Conservation (phyloP, 2,113 vertebrate genomes). For the Alosa alosa region DNA sequence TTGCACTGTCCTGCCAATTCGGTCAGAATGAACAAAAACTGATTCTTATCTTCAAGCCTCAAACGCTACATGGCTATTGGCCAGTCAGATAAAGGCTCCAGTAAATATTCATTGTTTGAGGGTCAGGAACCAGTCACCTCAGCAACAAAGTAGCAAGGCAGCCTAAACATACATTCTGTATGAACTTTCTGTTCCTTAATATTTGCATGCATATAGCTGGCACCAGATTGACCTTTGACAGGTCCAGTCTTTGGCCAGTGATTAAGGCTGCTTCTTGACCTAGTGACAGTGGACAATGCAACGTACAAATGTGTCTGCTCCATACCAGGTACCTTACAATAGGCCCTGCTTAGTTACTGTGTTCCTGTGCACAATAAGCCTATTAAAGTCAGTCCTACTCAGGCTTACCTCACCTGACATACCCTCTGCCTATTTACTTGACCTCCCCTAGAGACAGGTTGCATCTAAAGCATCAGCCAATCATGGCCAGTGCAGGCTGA, state of each 20-base stretch:
- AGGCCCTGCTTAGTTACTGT: neutral
- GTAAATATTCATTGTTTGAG: neutral
- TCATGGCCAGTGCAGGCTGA: neutral
- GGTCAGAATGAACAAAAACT: neutral
- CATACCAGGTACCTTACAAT: slow-evolving; percentile 6
- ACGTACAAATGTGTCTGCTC: neutral
- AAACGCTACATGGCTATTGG: neutral
- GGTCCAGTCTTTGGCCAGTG: neutral
- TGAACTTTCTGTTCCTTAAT: neutral
- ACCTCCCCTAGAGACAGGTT: neutral
- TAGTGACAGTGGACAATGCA: slow-evolving; percentile 15
- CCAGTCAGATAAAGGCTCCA: neutral
- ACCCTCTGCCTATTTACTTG: neutral
- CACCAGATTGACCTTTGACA: neutral
- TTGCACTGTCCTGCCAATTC: neutral
- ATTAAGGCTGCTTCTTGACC: slow-evolving; percentile 13
- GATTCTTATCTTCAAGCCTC: neutral
- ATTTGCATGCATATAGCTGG: neutral
- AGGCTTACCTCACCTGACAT: slow-evolving; percentile 6
- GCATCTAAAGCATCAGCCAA: neutral
- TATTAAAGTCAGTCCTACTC: slow-evolving; percentile 12
- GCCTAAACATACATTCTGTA: neutral
- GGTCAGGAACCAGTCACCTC: neutral
- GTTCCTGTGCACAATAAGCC: neutral
- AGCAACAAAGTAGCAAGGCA: neutral